Base-by-base conservation (phyloP, 2,888 invertebrate genomes). In the Drosophila buzzatii region DNA sequence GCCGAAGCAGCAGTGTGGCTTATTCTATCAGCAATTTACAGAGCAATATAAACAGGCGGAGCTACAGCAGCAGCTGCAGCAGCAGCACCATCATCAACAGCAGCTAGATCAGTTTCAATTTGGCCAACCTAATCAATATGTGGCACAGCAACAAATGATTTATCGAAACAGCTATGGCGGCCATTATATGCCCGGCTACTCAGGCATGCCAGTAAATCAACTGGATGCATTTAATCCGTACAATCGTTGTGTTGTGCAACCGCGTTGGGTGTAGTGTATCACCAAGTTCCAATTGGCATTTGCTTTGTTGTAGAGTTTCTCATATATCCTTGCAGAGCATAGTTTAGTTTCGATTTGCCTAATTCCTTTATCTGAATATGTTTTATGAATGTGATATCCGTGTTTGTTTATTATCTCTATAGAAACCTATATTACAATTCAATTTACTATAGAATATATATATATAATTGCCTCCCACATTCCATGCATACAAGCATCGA, bases 191-290 rank as follows among this genome's bases (percentile, higher is more conserved):
- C 47, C n/a, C 3, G 9, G 33, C 42, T 18, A 55, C 66, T 49
- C 37, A 67, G 51, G 14, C 1, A 31, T 47, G 51, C 35, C 23
- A 14, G 41, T 4, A 49, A 65, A 45, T 8, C 61, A 60, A 33
- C 45, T 64, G 10, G 35, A 44, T 10, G 41, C n/a, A 6, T 37
- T 35, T 10, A 44, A 49, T 14, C 62, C 44, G 16, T 35, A 35
- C 14, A 57, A 42, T 10, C 53, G 39, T 6, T 56, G 44, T 52
- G 52, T 42, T 37, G 67, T 80, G 16, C 64, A 73, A 20, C 78
- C 85, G 2, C 72, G 72, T 72, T 89, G 80, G 87, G 70, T 89
- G 86, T 86, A 89, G 87, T 79, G 86, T 86, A 89, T 85, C 76
- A 72, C 44, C 63, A 67, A 69, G 55, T 76, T 71, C 23, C 73